Evolutionary conservation across 2,888 invertebrate species (phyloP).

Genomic region (Torymus aiolomorphi): DNA sequence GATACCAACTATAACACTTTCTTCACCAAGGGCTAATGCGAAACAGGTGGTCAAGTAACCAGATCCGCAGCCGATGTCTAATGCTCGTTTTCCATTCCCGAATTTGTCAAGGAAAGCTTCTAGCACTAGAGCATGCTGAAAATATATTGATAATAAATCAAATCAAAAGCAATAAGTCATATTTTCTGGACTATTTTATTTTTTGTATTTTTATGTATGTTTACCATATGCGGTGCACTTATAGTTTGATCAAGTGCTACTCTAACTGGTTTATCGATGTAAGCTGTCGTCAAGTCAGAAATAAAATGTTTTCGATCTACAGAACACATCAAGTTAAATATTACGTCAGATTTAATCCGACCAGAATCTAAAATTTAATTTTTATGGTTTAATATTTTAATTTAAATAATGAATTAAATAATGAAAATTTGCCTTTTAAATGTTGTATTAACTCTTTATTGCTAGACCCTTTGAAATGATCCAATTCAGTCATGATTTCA

Average conservation of each 20-base stretch:
- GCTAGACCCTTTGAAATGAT: no score
- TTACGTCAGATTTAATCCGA: constrained; percentile 82
- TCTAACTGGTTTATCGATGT: constrained; percentile 90
- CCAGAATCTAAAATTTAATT: no score
- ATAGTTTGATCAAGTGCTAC: constrained; percentile 97
- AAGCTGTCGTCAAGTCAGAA: constrained; percentile 83
- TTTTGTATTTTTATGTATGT: constrained; percentile 37
- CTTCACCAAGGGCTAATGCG: constrained; percentile 87
- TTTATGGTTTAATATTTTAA: no score
- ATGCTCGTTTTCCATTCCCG: constrained; percentile 84
- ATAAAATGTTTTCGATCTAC: constrained; percentile 91
- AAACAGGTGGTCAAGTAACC: constrained; percentile 95
- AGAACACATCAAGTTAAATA: constrained; percentile 87
- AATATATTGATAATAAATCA: constrained; percentile 41
- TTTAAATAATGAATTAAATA: no score
- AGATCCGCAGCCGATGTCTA: constrained; percentile 96
- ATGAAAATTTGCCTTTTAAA: no score
- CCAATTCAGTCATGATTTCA: no score
- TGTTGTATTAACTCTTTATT: no score
- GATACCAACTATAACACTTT: constrained; percentile 86
- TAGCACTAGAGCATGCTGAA: constrained; percentile 92
- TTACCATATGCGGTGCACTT: constrained; percentile 97
- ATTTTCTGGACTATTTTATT: not conserved
- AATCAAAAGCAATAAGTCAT: not conserved
- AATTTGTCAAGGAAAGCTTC: constrained; percentile 89